Conservation (phyloP, 1,140 invertebrate species). For the Drosophila neocordata region DNA sequence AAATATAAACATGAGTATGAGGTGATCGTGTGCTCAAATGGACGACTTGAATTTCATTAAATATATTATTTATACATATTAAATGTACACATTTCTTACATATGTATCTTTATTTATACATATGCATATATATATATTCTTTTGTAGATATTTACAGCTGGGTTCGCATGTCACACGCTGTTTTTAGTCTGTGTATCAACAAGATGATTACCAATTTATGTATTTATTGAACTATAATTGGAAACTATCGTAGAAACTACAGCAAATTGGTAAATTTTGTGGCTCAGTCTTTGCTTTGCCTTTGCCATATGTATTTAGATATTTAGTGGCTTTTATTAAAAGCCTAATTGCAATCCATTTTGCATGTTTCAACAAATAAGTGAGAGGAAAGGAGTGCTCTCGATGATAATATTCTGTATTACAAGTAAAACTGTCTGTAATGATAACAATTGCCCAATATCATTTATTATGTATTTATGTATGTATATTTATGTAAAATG, state of each 20-base stretch:
- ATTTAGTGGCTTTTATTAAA: not conserved
- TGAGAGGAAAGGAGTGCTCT: not conserved
- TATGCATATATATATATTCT: no score
- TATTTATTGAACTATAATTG: constrained; percentile 45
- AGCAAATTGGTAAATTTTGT: constrained; percentile 42
- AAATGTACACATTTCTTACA: not conserved
- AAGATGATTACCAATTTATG: constrained; percentile 16
- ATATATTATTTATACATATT: no score
- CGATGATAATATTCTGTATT: not conserved
- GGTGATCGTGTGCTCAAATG: constrained; percentile 46
- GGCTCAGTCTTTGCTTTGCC: constrained; percentile 59
- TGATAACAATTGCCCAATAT: constrained; percentile 13
- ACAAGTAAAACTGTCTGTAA: constrained; percentile 4
- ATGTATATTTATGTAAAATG: constrained; percentile 7
- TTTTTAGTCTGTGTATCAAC: constrained; percentile 21
- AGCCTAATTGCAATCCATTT: constrained; percentile 37
- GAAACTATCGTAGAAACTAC: constrained; percentile 32
- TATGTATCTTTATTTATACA: no score
- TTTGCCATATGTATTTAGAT: constrained; percentile 31
- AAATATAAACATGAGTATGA: constrained; percentile 15
- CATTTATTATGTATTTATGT: constrained; percentile 4
- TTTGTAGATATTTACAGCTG: constrained; percentile 25
- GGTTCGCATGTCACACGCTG: no score
- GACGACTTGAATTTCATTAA: constrained; percentile 50
- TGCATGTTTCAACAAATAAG: constrained; percentile 18